These are phyloP conservation scores for Dinocampus coccinellae DNA, from an alignment of 2,888 invertebrate genomes.

Conservation along the genomic window DNA sequence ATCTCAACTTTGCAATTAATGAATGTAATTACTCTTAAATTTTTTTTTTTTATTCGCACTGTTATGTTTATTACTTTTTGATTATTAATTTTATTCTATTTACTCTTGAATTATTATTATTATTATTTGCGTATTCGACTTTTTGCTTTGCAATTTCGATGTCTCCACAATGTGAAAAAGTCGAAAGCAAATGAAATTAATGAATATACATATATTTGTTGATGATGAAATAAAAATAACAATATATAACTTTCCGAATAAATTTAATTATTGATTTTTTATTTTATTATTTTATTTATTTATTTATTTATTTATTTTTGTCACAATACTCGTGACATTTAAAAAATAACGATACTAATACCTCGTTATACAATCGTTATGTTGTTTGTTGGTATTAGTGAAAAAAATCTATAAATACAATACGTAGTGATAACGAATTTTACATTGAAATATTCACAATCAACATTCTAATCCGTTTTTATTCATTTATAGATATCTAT, in stretches of 20 bases:
- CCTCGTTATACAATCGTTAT: conserved; percentile 21
- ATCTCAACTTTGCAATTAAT: not conserved
- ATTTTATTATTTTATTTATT: no score
- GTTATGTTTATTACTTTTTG: not conserved
- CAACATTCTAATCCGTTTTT: not conserved
- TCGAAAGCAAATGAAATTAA: no score
- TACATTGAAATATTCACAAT: not conserved
- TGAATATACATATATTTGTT: not conserved
- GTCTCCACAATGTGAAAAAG: no score
- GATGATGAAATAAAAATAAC: conserved; percentile 20
- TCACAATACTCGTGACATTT: conserved; percentile 23
- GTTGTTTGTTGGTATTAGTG: conserved; percentile 27
- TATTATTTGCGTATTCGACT: no score
- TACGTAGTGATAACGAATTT: conserved; percentile 22
- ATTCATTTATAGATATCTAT: not conserved
- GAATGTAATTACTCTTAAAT: not conserved
- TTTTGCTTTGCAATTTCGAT: no score
- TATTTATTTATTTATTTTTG: no score
- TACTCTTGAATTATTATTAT: no score
- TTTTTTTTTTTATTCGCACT: not conserved
- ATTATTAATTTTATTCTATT: no score
- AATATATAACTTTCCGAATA: conserved; percentile 21
- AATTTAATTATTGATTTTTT: not conserved
- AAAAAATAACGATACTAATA: conserved; percentile 21
- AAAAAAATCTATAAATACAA: conserved; percentile 13